phyloP scores from a whole-genome alignment of 1,140 invertebrate genomes.

The Apis dorsata region DNA sequence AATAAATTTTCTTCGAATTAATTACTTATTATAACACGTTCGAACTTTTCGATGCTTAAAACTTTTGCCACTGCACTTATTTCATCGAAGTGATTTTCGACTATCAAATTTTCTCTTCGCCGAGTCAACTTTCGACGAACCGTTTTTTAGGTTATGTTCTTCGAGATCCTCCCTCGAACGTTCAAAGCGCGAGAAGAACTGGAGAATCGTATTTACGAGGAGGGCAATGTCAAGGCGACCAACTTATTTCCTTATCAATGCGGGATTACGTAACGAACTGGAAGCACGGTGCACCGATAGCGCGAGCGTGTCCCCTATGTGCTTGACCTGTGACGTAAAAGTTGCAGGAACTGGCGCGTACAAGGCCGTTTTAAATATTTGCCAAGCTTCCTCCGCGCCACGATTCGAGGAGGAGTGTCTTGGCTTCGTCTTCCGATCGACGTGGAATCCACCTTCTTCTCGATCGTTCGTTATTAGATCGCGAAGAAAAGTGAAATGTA shows the following conservation, averaged over 20 bases:
- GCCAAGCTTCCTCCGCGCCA: conserved; percentile 14
- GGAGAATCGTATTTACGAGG: conserved; percentile 32
- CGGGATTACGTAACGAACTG: conserved; percentile 47
- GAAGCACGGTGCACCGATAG: conserved; percentile 60
- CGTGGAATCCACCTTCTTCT: too few relatives aligned
- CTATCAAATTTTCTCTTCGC: too few relatives aligned
- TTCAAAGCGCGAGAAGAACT: conserved; percentile 15
- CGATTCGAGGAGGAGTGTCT: not conserved
- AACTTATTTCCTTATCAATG: conserved; percentile 65
- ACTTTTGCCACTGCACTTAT: too few relatives aligned
- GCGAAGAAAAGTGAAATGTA: too few relatives aligned
- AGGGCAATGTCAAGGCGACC: conserved; percentile 65
- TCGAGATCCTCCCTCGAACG: too few relatives aligned
- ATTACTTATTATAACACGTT: too few relatives aligned
- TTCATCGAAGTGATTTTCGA: too few relatives aligned
- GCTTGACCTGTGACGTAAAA: conserved; percentile 64
- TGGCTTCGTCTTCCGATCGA: not conserved
- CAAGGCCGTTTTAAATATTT: conserved; percentile 55
- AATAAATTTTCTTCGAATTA: too few relatives aligned
- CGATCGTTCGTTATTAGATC: not conserved
- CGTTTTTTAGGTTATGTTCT: too few relatives aligned
- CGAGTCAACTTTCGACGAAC: too few relatives aligned
- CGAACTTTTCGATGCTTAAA: too few relatives aligned
- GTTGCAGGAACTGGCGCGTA: conserved; percentile 21
- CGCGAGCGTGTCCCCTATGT: conserved; percentile 64